These are phyloP conservation scores for Lithobates sylvaticus DNA, from an alignment of 2,797 vertebrate genomes.

Conservation along the genomic window DNA sequence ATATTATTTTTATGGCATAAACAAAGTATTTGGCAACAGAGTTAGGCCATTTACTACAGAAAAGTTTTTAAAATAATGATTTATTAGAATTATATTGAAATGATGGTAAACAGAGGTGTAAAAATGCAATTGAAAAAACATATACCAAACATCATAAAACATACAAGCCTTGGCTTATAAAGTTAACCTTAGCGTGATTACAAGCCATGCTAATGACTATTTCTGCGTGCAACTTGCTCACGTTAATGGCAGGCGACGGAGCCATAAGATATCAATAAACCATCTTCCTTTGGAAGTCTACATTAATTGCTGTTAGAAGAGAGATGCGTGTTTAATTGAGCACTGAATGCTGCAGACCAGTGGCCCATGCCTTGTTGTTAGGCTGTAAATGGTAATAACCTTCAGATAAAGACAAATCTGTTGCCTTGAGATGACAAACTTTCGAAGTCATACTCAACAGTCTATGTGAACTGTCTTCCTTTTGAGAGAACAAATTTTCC, in stretches of 20 bases:
- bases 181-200: neutral
- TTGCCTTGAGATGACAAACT: slow-evolving; percentile 27
- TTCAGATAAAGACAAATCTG: slow-evolving; percentile 32
- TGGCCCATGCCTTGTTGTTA: slow-evolving; percentile 41
- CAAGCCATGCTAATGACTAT: neutral
- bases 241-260: slow-evolving; percentile 30
- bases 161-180: neutral
- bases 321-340: slow-evolving; percentile 51
- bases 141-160: neutral
- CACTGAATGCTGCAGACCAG: slow-evolving; percentile 31
- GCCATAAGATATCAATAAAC: slow-evolving; percentile 42
- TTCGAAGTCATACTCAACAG: slow-evolving; percentile 23
- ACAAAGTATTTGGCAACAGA: too few species aligned
- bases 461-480: neutral
- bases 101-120: too few species aligned
- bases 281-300: slow-evolving; percentile 21
- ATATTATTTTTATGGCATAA: too few species aligned
- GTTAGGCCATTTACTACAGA: too few species aligned
- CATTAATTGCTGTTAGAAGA: slow-evolving; percentile 50
- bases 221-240: neutral
- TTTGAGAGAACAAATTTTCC: neutral
- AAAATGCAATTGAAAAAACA: too few species aligned
- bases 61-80: too few species aligned
- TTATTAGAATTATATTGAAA: too few species aligned
- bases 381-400: slow-evolving; percentile 22